Conservation (phyloP, 1,140 invertebrate genomes). For the Cydia fagiglandana region DNA sequence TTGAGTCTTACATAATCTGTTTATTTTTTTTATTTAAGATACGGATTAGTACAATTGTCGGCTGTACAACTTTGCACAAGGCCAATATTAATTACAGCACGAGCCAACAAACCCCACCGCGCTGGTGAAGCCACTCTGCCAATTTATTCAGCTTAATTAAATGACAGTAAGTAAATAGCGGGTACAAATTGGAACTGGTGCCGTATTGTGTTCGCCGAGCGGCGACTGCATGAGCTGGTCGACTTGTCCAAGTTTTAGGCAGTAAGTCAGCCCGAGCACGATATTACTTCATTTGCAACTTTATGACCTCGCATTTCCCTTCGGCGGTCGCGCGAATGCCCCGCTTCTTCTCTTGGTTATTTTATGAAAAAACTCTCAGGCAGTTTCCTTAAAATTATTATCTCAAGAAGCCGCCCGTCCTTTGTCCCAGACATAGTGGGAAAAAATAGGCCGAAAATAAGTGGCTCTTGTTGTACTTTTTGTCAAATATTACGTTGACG, state of each 20-base stretch:
- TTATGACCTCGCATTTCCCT: slow-evolving; percentile 58
- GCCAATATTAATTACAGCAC: slow-evolving; percentile 53
- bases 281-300: slow-evolving; percentile 72
- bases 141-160: slow-evolving; percentile 60
- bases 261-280: slow-evolving; percentile 49
- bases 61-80: slow-evolving; percentile 33
- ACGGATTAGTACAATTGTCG: slow-evolving; percentile 1
- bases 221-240: slow-evolving; percentile 22
- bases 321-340: slow-evolving; percentile 43
- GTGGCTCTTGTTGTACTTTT: slow-evolving; percentile 46
- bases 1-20: no score
- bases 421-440: slow-evolving; percentile 50
- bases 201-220: slow-evolving; percentile 38
- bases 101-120: slow-evolving; percentile 38
- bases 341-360: slow-evolving; percentile 39
- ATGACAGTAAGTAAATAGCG: slow-evolving; percentile 54
- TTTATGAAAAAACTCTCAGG: slow-evolving; percentile 57
- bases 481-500: slow-evolving; percentile 42
- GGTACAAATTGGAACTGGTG: slow-evolving; percentile 41
- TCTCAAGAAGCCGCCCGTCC: slow-evolving; percentile 45
- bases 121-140: slow-evolving; percentile 30
- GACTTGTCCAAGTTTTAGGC: slow-evolving; percentile 49
- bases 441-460: slow-evolving; percentile 44
- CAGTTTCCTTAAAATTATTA: slow-evolving; percentile 63
- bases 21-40: neutral